Base-by-base conservation (phyloP, 2,888 invertebrate species). In the Thumatha senex region DNA sequence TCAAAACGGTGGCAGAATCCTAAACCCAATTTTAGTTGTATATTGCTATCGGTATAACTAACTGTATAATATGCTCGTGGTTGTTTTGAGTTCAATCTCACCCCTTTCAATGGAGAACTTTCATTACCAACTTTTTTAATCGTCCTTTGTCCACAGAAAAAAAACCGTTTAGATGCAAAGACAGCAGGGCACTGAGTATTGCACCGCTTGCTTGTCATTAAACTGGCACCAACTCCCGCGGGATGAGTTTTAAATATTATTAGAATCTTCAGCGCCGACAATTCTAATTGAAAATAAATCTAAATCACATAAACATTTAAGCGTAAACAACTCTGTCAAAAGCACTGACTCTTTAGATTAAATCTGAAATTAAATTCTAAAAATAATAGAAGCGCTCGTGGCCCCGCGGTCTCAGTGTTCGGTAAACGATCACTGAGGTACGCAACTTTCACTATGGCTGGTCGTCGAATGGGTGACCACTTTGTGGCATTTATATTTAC, bases 71-170 rank as follows among this genome's bases (percentile, higher is more conserved):
- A 46, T 69, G 57, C 18, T 24, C 61, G 56, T 60, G 64, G 56
- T 70, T 74, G 70, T 75, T 77, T 76, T 67, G 68, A 69, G 65
- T 67, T 59, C 63, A 74, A 70, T 73, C 78, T 77, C 79, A 75
- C 82, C 83, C 85, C 83, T 84, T 82, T 80, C 70, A 75, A 70
- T 74, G 76, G 74, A 72, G 74, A 79, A 84, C 78, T 86, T 89
- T 89, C 85, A 90, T 89, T 86, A 89, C 82, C 74, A 89, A 91
- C 84, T 89, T 91, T 90, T 90, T 89, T 89, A 89, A 89, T 90
- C 86, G 89, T 78, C 86, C 88, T 89, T 89, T 89, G 88, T 89
- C 76, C 78, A 73, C 74, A 76, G 78, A 82, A 84, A 89, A 88
- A 46, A 45, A 86, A 88, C 82, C 82, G 81, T 79, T 84, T 84